Evolutionary conservation across 2,797 vertebrate genomes (phyloP).

Genomic region (Microctenopoma lineatum): DNA sequence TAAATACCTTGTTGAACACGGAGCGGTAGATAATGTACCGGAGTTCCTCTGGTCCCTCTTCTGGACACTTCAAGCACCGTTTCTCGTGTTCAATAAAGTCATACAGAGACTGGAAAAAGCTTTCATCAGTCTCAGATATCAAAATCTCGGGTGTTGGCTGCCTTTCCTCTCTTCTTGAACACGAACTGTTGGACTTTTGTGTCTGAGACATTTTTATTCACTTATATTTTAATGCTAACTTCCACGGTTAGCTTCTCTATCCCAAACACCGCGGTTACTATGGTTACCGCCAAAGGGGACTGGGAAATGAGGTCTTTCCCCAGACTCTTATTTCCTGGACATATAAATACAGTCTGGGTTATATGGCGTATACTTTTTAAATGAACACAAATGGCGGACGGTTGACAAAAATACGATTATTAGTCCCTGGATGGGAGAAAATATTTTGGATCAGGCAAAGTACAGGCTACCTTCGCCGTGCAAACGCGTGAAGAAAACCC

Average conservation of each 20-base stretch:
- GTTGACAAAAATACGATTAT: too few species aligned
- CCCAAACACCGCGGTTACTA: slow-evolving; percentile 31
- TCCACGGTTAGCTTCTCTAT: neutral
- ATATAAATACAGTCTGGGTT: too few species aligned
- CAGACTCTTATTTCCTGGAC: too few species aligned
- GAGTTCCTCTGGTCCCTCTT: slow-evolving; percentile 69
- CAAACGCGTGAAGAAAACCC: slow-evolving; percentile 80
- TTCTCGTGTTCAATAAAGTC: slow-evolving; percentile 76
- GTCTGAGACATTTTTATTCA: slow-evolving; percentile 30
- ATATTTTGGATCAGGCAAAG: slow-evolving; percentile 65
- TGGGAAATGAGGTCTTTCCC: slow-evolving; percentile 19
- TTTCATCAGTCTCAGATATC: slow-evolving; percentile 58
- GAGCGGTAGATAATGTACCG: slow-evolving; percentile 71
- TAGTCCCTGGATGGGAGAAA: too few species aligned
- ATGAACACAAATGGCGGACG: too few species aligned
- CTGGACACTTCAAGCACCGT: slow-evolving; percentile 61
- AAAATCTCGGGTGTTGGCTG: slow-evolving; percentile 34
- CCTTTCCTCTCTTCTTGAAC: slow-evolving; percentile 5
- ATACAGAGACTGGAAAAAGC: slow-evolving; percentile 70
- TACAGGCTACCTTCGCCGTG: slow-evolving; percentile 61
- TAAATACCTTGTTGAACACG: slow-evolving; percentile 75
- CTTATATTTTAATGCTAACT: rapidly evolving
- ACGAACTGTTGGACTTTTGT: neutral
- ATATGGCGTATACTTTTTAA: too few species aligned
- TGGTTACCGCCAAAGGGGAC: slow-evolving; percentile 32